Evolutionary conservation across 2,797 vertebrate genomes (phyloP), one percentile per base, ranked within the genome.

Genomic region (Tamandua tetradactyla): DNA sequence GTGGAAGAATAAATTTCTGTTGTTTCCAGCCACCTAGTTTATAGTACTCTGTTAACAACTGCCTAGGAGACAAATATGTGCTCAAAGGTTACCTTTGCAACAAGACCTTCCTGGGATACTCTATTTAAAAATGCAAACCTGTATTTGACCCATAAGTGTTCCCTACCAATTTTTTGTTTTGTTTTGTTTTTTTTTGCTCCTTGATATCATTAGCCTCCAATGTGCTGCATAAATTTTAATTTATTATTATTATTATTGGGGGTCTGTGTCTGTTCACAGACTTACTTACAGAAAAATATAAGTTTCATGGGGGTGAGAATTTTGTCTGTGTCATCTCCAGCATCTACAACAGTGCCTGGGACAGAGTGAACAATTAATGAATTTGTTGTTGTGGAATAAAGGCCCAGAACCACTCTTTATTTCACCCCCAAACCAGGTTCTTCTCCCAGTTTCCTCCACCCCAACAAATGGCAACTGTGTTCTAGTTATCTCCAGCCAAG

Each of bases 261-360:
- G 37, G 4, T 75, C 10, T 92, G 61, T 82, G 0, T 85, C 22
- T 20, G 52, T 1, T 87, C 68, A n/a, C n/a, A n/a, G n/a, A n/a
- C n/a, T n/a, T n/a, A n/a, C n/a, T n/a, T n/a, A n/a, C n/a, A 61
- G 18, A 95, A 90, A n/a, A 94, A 90, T 52, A 12, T 57, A 69
- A 91, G 57, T 93, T 90, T 85, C 57, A 20, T 23, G 30, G 95
- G 47, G 17, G 27, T 35, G 47, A 35, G 25, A 27, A 11, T 74
- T 75, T 47, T 23, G 14, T 32, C 12, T 75, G 57, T 59, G 61
- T 59, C 64, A 1, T 76, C 30, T 64, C n/a, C 17, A 66, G 14
- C 20, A n/a, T 32, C 22, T 75, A 74, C 52, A 79, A 72, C 3
- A 74, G 72, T 62, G 9, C 32, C 27, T 82, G 47, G 5, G 44